Conservation (phyloP, 2,113 vertebrate species). For the Caracal caracal region DNA sequence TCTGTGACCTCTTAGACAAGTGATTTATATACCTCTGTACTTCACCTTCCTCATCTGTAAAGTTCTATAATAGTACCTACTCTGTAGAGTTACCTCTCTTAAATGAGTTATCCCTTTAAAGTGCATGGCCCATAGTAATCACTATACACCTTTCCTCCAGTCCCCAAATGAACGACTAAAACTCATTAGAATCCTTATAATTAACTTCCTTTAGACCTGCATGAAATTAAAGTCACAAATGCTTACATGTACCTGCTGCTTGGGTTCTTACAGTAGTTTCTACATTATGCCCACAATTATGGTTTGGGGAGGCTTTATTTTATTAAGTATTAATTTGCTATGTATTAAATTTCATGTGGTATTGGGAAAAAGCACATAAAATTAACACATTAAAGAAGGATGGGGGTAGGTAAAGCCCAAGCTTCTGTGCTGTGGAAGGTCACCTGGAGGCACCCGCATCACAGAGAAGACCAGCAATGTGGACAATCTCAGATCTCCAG, state of each 20-base stretch:
- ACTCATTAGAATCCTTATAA: neutral
- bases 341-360: neutral
- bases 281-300: neutral
- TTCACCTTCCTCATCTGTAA: neutral
- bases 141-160: neutral
- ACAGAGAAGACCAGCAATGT: neutral
- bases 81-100: neutral
- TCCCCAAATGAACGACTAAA: neutral
- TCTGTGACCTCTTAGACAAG: neutral
- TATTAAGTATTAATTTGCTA: neutral
- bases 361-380: neutral
- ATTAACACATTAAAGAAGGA: neutral
- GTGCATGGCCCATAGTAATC: neutral
- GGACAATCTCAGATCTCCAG: neutral
- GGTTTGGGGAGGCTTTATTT: neutral
- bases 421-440: neutral
- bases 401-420: neutral
- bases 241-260: neutral
- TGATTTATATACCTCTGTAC: neutral
- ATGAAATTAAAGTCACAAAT: neutral
- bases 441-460: neutral
- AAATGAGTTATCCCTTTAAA: neutral
- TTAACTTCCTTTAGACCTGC: neutral
- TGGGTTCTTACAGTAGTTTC: neutral
- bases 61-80: neutral